phyloP scores from a whole-genome alignment of 1,140 invertebrate species.

The Papilio polyxenes region DNA sequence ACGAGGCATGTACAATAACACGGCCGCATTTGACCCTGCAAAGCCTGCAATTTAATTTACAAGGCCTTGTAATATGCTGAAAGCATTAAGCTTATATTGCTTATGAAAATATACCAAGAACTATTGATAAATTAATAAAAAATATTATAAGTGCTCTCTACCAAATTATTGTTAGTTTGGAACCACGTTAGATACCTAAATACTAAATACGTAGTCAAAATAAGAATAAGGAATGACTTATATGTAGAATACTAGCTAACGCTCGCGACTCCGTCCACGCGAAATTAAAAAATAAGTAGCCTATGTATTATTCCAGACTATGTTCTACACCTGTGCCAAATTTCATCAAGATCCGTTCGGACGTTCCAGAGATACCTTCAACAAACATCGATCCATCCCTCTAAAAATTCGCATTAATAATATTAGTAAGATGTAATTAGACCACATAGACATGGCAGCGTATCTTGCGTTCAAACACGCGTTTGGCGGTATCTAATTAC shows the following conservation, averaged over 20 bases:
- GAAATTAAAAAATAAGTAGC: no score
- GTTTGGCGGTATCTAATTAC: neutral
- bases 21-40: neutral
- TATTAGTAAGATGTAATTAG: neutral
- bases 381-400: no score
- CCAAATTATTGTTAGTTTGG: neutral
- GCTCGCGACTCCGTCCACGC: no score
- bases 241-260: no score
- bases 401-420: no score
- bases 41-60: slow-evolving; percentile 24
- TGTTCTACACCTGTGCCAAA: no score
- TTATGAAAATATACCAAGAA: neutral
- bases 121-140: neutral
- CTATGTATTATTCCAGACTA: no score
- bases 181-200: neutral
- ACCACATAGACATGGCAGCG: neutral
- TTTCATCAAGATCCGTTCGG: no score
- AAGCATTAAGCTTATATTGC: neutral
- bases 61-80: slow-evolving; percentile 10
- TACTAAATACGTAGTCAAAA: neutral
- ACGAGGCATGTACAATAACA: slow-evolving; percentile 11
- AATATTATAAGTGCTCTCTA: neutral
- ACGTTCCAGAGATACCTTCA: no score
- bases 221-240: neutral
- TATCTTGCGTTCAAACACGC: neutral